Conservation (phyloP, 2,888 invertebrate genomes). For the Eupeodes latifasciatus region DNA sequence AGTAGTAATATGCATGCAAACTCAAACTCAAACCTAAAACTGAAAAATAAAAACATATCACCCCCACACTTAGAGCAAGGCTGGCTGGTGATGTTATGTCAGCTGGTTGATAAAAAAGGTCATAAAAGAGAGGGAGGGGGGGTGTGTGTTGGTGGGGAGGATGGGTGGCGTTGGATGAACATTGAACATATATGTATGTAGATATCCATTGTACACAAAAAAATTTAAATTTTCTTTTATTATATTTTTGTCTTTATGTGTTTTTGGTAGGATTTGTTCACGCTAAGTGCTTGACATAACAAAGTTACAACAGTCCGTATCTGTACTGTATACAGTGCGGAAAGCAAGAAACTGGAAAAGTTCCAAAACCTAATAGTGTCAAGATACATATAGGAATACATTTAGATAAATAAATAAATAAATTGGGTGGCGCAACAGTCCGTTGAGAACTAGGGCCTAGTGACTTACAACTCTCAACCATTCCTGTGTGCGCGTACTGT, state of each 20-base stretch:
- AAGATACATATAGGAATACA: neutral
- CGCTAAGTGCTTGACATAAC: constrained; percentile 33
- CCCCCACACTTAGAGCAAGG: constrained; percentile 33
- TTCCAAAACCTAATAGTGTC: constrained; percentile 20
- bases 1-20: constrained; percentile 50
- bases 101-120: constrained; percentile 14
- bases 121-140: neutral
- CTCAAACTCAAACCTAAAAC: constrained; percentile 11
- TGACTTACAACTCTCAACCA: too few relatives aligned
- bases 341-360: constrained; percentile 19
- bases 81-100: constrained; percentile 22
- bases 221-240: constrained; percentile 11
- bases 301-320: neutral
- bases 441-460: too few relatives aligned
- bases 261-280: constrained; percentile 1
- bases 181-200: constrained; percentile 42
- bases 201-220: neutral
- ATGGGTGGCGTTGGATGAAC: neutral
- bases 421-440: too few relatives aligned
- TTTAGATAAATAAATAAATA: too few relatives aligned
- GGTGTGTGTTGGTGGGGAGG: too few relatives aligned
- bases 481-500: too few relatives aligned
- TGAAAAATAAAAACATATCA: neutral
- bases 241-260: neutral
- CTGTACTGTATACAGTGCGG: constrained; percentile 9